Evolutionary conservation across 1,140 invertebrate genomes (phyloP).

Genomic region (Maniola jurtina): DNA sequence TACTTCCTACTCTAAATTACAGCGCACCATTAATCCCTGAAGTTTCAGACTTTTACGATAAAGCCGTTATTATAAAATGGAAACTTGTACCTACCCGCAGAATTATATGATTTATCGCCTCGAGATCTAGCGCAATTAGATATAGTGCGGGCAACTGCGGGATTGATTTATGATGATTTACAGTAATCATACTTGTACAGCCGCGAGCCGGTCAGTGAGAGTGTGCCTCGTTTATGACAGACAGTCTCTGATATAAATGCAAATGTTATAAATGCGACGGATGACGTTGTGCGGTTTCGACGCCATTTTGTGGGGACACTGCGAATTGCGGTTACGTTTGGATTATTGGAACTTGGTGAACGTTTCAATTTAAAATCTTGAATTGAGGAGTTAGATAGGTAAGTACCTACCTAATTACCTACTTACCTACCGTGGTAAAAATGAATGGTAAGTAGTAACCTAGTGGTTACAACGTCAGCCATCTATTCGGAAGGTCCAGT

Average conservation of each 20-base stretch:
- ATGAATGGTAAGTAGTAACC: too few species aligned
- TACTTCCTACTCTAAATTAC: slow-evolving; percentile 2
- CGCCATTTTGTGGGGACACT: slow-evolving; percentile 56
- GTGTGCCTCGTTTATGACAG: slow-evolving; percentile 54
- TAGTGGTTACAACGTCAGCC: too few species aligned
- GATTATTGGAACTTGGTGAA: slow-evolving; percentile 1
- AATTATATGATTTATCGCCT: slow-evolving; percentile 32
- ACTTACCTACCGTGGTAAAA: not conserved
- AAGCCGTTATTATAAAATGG: slow-evolving; percentile 25
- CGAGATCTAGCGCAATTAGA: slow-evolving; percentile 30
- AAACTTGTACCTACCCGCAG: slow-evolving; percentile 31
- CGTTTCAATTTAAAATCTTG: slow-evolving; percentile 1
- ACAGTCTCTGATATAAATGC: slow-evolving; percentile 40
- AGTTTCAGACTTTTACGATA: slow-evolving; percentile 25
- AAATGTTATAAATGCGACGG: slow-evolving; percentile 32
- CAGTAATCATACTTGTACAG: slow-evolving; percentile 61
- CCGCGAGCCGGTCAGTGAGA: slow-evolving; percentile 51
- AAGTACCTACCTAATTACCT: too few species aligned
- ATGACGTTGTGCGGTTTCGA: slow-evolving; percentile 44
- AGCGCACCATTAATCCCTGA: slow-evolving; percentile 12
- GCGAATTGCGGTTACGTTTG: slow-evolving; percentile 41
- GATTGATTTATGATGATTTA: slow-evolving; percentile 46
- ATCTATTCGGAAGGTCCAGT: too few species aligned
- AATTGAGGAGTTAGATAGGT: too few species aligned
- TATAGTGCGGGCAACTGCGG: slow-evolving; percentile 28